Evolutionary conservation across 2,888 invertebrate genomes (phyloP), one percentile per base, ranked within the genome.

Genomic region (Atherix ibis): DNA sequence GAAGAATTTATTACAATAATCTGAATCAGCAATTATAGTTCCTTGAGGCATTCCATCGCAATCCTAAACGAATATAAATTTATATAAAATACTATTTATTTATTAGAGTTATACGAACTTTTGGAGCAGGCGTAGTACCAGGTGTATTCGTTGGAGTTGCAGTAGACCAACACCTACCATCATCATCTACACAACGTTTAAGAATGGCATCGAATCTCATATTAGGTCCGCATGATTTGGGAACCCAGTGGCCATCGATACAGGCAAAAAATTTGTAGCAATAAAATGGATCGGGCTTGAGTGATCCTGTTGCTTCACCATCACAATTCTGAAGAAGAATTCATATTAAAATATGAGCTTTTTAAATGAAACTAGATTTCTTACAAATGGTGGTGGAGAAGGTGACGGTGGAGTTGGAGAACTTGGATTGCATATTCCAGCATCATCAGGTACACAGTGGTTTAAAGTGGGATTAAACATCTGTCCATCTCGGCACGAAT

Each of bases 341-440:
- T n/a, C n/a, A n/a, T n/a, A n/a, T n/a, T n/a, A n/a, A n/a, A n/a
- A n/a, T n/a, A n/a, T n/a, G n/a, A n/a, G n/a, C n/a, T n/a, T n/a
- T n/a, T n/a, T n/a, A n/a, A n/a, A n/a, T n/a, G n/a, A n/a, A n/a
- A n/a, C n/a, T n/a, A n/a, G n/a, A n/a, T n/a, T n/a, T n/a, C n/a
- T n/a, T n/a, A n/a, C n/a, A n/a, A n/a, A n/a, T n/a, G n/a, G n/a
- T n/a, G n/a, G n/a, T n/a, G n/a, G n/a, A n/a, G n/a, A n/a, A n/a
- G n/a, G n/a, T n/a, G n/a, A n/a, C n/a, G n/a, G n/a, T n/a, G n/a
- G n/a, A n/a, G n/a, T n/a, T n/a, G n/a, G n/a, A n/a, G n/a, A n/a
- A n/a, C n/a, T n/a, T n/a, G n/a, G 53, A 48, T 2, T 53, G 47
- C 50, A 50, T 54, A 15, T 54, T 53, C 2, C 22, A n/a, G n/a